phyloP scores from a whole-genome alignment of 2,888 invertebrate species.

The Hecatera dysodea region DNA sequence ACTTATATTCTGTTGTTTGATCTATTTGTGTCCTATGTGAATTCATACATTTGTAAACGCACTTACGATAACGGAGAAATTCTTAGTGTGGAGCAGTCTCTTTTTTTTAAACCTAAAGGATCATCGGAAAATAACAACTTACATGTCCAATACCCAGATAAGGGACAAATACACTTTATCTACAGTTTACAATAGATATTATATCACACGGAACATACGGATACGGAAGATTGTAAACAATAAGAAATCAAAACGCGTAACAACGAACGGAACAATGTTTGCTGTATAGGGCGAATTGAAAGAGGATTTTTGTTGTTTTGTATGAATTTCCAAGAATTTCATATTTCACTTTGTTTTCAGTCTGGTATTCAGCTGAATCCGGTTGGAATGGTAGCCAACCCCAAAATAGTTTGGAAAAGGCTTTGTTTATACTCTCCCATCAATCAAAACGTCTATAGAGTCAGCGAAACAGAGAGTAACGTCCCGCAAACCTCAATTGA shows the following conservation, averaged over 20 bases:
- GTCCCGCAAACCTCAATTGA: no score
- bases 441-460: no score
- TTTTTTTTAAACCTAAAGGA: no score
- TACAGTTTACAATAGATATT: constrained; percentile 7
- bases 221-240: constrained; percentile 27
- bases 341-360: background rate
- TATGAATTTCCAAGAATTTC: background rate
- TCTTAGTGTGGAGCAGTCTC: no score
- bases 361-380: no score
- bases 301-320: background rate
- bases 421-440: background rate
- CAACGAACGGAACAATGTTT: background rate
- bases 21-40: no score
- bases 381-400: no score
- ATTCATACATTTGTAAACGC: no score
- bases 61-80: no score
- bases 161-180: background rate
- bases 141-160: background rate
- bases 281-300: background rate
- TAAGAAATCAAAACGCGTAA: constrained; percentile 35
- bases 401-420: no score
- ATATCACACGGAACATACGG: constrained; percentile 24
- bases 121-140: background rate
- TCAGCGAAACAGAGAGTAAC: no score
- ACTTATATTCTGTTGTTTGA: no score